A percentile compares a stretch with the other conserved stretches of the same genome.
phyloP scores from a whole-genome alignment of 2,113 vertebrate genomes.

The Sphaerodactylus townsendi region DNA sequence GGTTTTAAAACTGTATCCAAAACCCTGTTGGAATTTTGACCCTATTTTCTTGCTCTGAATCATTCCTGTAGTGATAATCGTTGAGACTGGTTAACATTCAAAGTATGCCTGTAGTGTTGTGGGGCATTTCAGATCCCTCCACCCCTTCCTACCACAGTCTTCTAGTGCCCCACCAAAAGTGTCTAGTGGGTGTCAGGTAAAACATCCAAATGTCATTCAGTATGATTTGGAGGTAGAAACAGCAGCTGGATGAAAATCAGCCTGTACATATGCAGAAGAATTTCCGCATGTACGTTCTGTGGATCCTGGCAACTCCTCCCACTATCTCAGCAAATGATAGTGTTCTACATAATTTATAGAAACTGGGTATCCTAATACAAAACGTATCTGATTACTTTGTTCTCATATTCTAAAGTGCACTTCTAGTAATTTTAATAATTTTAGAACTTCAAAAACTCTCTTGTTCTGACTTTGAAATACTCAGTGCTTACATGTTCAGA shows the following conservation, averaged over 20 bases:
- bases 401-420: slow-evolving; percentile 75
- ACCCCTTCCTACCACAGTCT: neutral
- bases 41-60: slow-evolving; percentile 1
- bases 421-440: slow-evolving; percentile 70
- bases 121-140: neutral
- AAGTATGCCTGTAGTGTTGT: neutral
- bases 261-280: neutral
- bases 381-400: slow-evolving; percentile 30
- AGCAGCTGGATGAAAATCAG: neutral
- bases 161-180: neutral
- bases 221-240: neutral
- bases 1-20: neutral
- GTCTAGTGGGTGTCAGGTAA: neutral
- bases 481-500: too few species aligned
- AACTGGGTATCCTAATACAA: neutral
- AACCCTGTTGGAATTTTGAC: neutral
- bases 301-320: neutral
- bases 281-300: neutral
- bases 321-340: neutral
- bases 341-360: slow-evolving; percentile 11
- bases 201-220: neutral
- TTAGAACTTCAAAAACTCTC: slow-evolving; percentile 62
- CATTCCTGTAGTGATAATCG: neutral
- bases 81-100: neutral
- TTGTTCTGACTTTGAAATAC: slow-evolving; percentile 71